Percentiles rank a stretch among this genome's conserved stretches.
Evolutionary conservation across 2,113 vertebrate species (phyloP).

Genomic region (Salvator merianae): DNA sequence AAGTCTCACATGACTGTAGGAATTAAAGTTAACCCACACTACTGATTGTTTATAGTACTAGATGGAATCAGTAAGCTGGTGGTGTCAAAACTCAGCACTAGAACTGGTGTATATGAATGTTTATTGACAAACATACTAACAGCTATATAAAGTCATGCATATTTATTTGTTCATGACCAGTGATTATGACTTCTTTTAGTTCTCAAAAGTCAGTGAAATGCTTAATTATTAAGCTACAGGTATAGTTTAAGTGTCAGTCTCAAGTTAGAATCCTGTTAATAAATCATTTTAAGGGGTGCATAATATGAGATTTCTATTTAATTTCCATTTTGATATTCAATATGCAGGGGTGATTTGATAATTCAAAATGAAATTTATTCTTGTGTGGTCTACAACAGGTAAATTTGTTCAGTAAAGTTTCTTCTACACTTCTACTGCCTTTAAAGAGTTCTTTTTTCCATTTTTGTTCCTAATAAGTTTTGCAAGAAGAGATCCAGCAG

Average conservation of each 20-base stretch:
- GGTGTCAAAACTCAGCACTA: conserved; percentile 22
- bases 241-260: not conserved
- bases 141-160: not conserved
- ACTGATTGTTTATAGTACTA: conserved; percentile 52
- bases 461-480: not conserved
- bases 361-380: not conserved
- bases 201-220: not conserved
- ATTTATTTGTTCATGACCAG: too few species aligned
- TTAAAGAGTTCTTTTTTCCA: not conserved
- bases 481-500: not conserved
- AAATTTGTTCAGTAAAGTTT: not conserved
- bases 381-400: not conserved
- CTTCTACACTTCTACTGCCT: not conserved
- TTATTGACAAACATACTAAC: conserved; percentile 9
- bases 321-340: not conserved
- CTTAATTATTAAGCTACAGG: not conserved
- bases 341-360: not conserved
- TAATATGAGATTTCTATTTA: conserved; percentile 4
- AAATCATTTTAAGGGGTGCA: not conserved
- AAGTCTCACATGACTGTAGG: conserved; percentile 46
- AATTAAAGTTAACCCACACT: conserved; percentile 41
- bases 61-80: conserved; percentile 9
- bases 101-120: conserved; percentile 33
- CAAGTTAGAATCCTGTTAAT: not conserved
- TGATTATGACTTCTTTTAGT: too few species aligned